Evolutionary conservation across 2,113 vertebrate species (phyloP).

Genomic region (Leucoraja erinaceus): DNA sequence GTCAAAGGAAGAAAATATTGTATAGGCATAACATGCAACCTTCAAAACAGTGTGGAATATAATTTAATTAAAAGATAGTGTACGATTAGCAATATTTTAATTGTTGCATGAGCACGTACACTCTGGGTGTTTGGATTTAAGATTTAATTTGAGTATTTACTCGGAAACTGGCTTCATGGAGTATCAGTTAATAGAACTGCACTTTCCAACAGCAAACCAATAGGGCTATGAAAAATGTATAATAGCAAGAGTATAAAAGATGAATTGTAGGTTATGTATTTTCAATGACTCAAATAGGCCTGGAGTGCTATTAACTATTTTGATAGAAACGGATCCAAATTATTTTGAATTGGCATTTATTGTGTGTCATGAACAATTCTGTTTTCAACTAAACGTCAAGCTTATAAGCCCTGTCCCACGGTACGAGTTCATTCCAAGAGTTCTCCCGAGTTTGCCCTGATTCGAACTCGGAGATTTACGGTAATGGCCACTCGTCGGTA

Average conservation of each 20-base stretch:
- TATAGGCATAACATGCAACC: background rate
- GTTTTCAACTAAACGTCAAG: background rate
- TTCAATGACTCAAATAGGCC: background rate
- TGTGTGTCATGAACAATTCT: background rate
- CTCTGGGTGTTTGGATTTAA: too few relatives aligned
- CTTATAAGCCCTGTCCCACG: too few relatives aligned
- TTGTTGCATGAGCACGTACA: background rate
- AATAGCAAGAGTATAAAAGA: too few relatives aligned
- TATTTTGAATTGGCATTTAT: background rate
- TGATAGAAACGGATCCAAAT: background rate
- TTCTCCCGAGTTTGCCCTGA: too few relatives aligned
- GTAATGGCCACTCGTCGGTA: too few relatives aligned
- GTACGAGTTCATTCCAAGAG: too few relatives aligned
- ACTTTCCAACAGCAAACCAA: background rate
- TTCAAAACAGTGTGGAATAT: background rate
- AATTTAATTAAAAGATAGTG: background rate
- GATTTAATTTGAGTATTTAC: background rate
- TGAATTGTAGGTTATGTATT: background rate
- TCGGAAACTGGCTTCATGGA: background rate
- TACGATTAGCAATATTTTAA: slow-evolving; percentile 7
- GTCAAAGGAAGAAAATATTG: slow-evolving; percentile 18
- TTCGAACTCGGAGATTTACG: too few relatives aligned
- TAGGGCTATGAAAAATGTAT: background rate
- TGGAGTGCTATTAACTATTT: background rate
- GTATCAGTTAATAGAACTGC: background rate